These are phyloP conservation scores for Amblyornis subalaris DNA, from an alignment of 2,113 vertebrate species.

Conservation along the genomic window DNA sequence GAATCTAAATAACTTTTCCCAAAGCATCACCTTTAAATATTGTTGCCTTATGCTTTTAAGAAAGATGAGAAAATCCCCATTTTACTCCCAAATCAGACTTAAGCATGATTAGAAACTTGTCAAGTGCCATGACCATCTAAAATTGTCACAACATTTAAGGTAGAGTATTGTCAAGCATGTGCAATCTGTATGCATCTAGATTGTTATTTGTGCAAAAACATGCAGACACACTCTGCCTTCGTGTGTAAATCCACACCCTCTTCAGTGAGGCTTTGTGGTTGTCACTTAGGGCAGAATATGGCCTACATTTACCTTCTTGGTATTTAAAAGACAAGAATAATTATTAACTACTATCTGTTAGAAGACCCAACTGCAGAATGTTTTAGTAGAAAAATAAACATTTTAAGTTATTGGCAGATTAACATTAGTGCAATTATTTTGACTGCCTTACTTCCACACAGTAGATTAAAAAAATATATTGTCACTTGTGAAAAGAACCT, in stretches of 20 bases:
- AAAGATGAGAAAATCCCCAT: neutral
- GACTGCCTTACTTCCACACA: slow-evolving; percentile 33
- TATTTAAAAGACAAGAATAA: neutral
- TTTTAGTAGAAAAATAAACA: slow-evolving; percentile 62
- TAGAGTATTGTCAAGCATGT: neutral
- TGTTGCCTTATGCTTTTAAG: neutral
- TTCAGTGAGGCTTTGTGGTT: neutral
- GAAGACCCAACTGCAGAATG: neutral
- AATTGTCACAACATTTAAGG: neutral
- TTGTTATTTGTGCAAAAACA: slow-evolving; percentile 30
- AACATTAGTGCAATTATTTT: slow-evolving; percentile 58
- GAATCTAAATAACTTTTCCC: neutral
- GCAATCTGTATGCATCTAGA: slow-evolving; percentile 1
- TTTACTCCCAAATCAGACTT: neutral
- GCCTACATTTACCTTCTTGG: neutral
- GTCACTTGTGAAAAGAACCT: slow-evolving; percentile 23
- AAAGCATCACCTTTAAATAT: neutral
- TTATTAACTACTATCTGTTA: neutral
- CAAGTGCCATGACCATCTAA: neutral
- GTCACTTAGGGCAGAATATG: neutral
- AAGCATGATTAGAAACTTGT: neutral
- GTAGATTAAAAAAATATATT: slow-evolving; percentile 30
- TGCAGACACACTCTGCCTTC: neutral
- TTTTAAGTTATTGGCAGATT: slow-evolving; percentile 35
- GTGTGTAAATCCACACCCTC: neutral